Conservation (phyloP, 2,797 vertebrate genomes). For the Lophius americanus region DNA sequence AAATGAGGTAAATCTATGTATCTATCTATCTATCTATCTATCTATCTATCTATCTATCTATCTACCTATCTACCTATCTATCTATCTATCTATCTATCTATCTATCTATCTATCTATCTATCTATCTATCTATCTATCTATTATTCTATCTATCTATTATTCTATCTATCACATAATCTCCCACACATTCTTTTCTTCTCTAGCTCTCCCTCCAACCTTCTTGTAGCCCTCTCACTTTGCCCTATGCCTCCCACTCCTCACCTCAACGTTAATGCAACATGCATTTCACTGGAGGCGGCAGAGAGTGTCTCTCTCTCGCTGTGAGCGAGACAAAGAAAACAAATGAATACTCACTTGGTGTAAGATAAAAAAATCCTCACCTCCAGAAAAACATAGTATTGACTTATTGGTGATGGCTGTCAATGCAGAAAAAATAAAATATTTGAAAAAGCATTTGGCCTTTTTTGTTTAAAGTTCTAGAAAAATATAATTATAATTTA, state of each 20-base stretch:
- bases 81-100: slow-evolving; percentile 32
- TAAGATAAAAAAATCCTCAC: slow-evolving; percentile 36
- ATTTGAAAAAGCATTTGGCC: slow-evolving; percentile 37
- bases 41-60: slow-evolving; percentile 44
- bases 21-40: slow-evolving; percentile 45
- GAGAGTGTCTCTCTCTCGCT: slow-evolving; percentile 19
- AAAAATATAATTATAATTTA: too few species aligned
- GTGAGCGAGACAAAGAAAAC: slow-evolving; percentile 31
- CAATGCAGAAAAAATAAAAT: too few species aligned
- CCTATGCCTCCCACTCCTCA: slow-evolving; percentile 81
- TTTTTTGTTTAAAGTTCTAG: too few species aligned
- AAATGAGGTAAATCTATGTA: slow-evolving; percentile 39
- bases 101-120: slow-evolving; percentile 50
- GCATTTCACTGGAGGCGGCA: slow-evolving; percentile 70
- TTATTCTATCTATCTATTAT: slow-evolving; percentile 36
- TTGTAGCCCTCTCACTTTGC: slow-evolving; percentile 72
- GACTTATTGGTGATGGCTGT: too few species aligned
- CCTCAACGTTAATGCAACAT: slow-evolving; percentile 75
- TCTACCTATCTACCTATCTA: slow-evolving; percentile 40
- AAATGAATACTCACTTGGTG: slow-evolving; percentile 52
- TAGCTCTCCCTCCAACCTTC: slow-evolving; percentile 69
- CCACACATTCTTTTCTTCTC: slow-evolving; percentile 66
- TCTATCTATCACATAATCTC: slow-evolving; percentile 27
- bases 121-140: slow-evolving; percentile 47
- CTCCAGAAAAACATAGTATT: not conserved